phyloP scores from a whole-genome alignment of 2,888 invertebrate genomes.

The Dynastes grantii region DNA sequence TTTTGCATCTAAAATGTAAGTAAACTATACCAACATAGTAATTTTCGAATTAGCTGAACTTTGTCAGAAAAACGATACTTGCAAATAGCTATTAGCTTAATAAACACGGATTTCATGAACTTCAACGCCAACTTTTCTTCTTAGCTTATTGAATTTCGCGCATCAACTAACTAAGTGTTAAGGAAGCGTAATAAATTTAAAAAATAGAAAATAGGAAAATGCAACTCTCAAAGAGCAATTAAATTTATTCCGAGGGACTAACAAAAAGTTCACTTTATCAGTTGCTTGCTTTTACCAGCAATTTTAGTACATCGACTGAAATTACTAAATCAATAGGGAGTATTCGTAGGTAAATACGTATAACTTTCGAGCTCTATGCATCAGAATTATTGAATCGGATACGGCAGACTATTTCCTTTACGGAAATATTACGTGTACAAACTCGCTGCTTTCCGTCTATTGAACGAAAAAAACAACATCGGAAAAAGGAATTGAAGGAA shows the following conservation, averaged over 20 bases:
- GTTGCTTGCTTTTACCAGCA: not conserved
- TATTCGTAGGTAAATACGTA: not conserved
- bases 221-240: conserved; percentile 8
- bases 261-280: conserved; percentile 15
- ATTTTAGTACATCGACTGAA: conserved; percentile 17
- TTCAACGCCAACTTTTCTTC: not conserved
- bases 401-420: conserved; percentile 24
- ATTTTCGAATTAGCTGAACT: no score
- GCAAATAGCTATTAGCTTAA: no score
- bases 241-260: not conserved
- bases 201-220: not conserved
- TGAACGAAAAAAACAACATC: conserved; percentile 3
- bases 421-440: conserved; percentile 31
- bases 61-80: no score
- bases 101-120: no score
- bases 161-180: not conserved
- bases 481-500: conserved; percentile 8
- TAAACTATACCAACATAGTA: no score
- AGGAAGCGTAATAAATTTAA: not conserved
- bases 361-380: conserved; percentile 9
- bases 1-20: no score
- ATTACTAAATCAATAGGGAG: conserved; percentile 32
- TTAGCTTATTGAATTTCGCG: not conserved
- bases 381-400: conserved; percentile 10
- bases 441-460: not conserved